These are phyloP conservation scores for Nyctibius grandis DNA, from an alignment of 2,797 vertebrate species.

Conservation along the genomic window DNA sequence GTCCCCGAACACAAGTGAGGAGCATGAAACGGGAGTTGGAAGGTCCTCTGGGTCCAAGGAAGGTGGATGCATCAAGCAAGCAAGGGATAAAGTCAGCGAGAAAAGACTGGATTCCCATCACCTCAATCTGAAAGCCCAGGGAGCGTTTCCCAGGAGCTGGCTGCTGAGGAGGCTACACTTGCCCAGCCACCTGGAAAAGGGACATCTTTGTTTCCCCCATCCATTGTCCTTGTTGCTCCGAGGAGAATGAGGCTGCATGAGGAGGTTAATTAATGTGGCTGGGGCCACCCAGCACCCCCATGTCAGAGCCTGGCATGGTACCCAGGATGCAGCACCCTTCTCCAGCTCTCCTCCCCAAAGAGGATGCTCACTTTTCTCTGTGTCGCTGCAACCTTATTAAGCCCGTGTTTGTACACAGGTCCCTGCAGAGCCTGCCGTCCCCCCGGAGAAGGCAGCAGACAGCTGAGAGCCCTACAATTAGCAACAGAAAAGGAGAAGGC, in stretches of 20 bases:
- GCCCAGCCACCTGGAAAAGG: background rate
- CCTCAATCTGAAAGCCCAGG: background rate
- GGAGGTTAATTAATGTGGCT: background rate
- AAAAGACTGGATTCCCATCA: background rate
- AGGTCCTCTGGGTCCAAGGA: background rate
- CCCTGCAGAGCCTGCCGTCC: constrained; percentile 22
- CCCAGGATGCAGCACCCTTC: background rate
- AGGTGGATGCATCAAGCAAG: background rate
- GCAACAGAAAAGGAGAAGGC: constrained; percentile 26
- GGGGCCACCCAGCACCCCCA: fast-evolving
- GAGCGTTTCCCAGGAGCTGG: background rate
- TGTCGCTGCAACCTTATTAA: constrained; percentile 4
- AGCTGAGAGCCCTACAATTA: constrained; percentile 56
- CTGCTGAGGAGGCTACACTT: background rate
- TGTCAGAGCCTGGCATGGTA: background rate
- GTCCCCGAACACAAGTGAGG: fast-evolving
- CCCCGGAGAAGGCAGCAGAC: background rate
- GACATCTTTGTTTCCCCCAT: background rate
- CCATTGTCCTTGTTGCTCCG: background rate
- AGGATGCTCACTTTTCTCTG: constrained; percentile 16
- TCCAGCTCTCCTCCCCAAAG: background rate
- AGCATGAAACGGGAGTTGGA: fast-evolving
- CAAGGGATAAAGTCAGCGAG: background rate
- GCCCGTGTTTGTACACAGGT: background rate
- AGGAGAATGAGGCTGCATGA: background rate